A percentile compares a stretch with the other conserved stretches of the same genome.
Conservation (phyloP, 2,797 vertebrate species). For the Holocentrus rufus region DNA sequence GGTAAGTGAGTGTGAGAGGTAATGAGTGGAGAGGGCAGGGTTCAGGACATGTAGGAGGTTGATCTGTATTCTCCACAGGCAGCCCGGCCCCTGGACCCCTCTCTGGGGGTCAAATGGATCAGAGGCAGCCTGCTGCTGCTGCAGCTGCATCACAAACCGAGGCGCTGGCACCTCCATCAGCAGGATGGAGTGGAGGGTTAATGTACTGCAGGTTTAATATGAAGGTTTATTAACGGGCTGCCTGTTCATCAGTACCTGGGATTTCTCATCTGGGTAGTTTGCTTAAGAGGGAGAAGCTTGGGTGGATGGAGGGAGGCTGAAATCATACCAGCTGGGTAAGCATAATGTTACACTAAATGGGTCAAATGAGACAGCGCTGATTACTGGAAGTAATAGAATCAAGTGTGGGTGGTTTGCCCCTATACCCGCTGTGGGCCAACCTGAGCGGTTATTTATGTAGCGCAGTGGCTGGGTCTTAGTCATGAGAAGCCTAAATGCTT, state of each 20-base stretch:
- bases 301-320: conserved; percentile 57
- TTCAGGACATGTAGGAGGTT: conserved; percentile 71
- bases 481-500: conserved; percentile 66
- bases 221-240: conserved; percentile 56
- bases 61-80: conserved; percentile 74
- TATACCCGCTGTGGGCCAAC: conserved; percentile 57
- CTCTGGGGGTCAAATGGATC: conserved; percentile 67
- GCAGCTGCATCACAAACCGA: conserved; percentile 61
- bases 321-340: conserved; percentile 73
- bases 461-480: conserved; percentile 41
- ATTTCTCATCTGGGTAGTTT: conserved; percentile 74
- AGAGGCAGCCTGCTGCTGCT: conserved; percentile 62
- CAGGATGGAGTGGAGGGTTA: conserved; percentile 47
- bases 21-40: conserved; percentile 73
- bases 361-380: conserved; percentile 75
- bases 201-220: conserved; percentile 59
- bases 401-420: conserved; percentile 70
- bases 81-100: conserved; percentile 52
- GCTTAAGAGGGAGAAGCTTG: conserved; percentile 58
- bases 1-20: conserved; percentile 70
- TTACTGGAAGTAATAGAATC: conserved; percentile 67
- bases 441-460: conserved; percentile 68
- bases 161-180: conserved; percentile 47
- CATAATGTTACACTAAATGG: conserved; percentile 77
- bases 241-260: conserved; percentile 66